Percentiles rank a stretch among this genome's conserved stretches.
Evolutionary conservation across 2,113 vertebrate species (phyloP).

Genomic region (Halichoerus grypus): DNA sequence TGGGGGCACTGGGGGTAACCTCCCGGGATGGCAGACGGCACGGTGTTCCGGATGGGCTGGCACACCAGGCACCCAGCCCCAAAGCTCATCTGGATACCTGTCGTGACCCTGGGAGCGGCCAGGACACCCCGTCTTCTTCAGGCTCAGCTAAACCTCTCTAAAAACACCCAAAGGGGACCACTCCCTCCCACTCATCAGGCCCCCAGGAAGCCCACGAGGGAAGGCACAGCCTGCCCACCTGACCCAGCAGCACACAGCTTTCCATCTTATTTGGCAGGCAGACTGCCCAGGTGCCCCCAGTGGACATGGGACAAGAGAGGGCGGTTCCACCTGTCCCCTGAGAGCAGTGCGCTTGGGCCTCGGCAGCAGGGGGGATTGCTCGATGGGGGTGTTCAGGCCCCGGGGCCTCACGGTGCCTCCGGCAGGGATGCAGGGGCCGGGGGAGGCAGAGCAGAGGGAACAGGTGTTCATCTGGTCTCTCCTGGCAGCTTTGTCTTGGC

Average conservation of each 20-base stretch:
- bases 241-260: fast-evolving
- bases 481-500: not conserved
- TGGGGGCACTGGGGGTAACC: fast-evolving
- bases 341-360: fast-evolving
- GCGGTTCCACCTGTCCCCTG: not conserved
- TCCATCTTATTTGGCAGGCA: fast-evolving
- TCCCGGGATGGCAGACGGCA: fast-evolving
- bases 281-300: fast-evolving
- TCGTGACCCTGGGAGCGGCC: too few relatives aligned
- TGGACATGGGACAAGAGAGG: fast-evolving
- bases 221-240: not conserved
- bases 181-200: fast-evolving
- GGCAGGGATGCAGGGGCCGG: fast-evolving
- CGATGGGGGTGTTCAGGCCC: fast-evolving
- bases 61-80: fast-evolving
- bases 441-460: fast-evolving
- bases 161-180: not conserved
- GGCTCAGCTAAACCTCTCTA: not conserved
- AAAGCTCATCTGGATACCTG: fast-evolving
- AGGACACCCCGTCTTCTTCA: fast-evolving
- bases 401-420: fast-evolving
- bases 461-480: not conserved
- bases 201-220: too few relatives aligned
- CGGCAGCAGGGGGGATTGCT: not conserved
- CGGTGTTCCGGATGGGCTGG: not conserved